Percentiles rank a stretch among this genome's conserved stretches.
Evolutionary conservation across 1,140 invertebrate genomes (phyloP).

Genomic region (Anagrus nilaparvatae): DNA sequence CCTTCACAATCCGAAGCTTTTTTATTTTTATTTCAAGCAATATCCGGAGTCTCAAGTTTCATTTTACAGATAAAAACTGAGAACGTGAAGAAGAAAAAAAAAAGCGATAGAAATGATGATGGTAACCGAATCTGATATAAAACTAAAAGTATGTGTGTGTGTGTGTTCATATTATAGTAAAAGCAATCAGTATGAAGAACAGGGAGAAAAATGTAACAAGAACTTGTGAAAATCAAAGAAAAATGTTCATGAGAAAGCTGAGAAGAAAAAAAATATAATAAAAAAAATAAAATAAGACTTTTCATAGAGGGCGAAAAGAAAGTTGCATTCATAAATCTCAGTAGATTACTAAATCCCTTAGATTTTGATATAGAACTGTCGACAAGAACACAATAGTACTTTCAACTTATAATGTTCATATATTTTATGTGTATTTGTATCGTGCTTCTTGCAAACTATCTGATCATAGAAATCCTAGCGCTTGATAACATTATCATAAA

Average conservation of each 20-base stretch:
- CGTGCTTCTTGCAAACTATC: too few species aligned
- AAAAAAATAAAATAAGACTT: conserved; percentile 3
- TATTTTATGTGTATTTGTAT: conserved; percentile 21
- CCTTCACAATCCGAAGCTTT: neutral
- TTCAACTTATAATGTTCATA: conserved; percentile 9
- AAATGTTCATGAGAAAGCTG: conserved; percentile 30
- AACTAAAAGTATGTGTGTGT: too few species aligned
- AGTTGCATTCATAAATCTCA: conserved; percentile 42
- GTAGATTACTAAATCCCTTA: conserved; percentile 44
- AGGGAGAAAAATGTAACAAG: neutral
- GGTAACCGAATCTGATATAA: too few species aligned
- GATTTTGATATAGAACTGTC: too few species aligned
- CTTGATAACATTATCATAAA: conserved; percentile 46
- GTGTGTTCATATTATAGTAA: too few species aligned
- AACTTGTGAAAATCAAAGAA: conserved; percentile 21
- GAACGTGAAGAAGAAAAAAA: conserved; percentile 1
- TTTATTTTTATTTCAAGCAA: conserved; percentile 7
- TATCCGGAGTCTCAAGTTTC: conserved; percentile 14
- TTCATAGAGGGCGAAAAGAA: conserved; percentile 27
- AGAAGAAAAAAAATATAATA: conserved; percentile 17
- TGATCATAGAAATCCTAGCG: conserved; percentile 34
- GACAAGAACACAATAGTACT: conserved; percentile 12
- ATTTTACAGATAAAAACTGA: conserved; percentile 13
- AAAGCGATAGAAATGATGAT: neutral
- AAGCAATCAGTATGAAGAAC: conserved; percentile 10